Evolutionary conservation across 2,888 invertebrate species (phyloP).

Genomic region (Malachius bipustulatus): DNA sequence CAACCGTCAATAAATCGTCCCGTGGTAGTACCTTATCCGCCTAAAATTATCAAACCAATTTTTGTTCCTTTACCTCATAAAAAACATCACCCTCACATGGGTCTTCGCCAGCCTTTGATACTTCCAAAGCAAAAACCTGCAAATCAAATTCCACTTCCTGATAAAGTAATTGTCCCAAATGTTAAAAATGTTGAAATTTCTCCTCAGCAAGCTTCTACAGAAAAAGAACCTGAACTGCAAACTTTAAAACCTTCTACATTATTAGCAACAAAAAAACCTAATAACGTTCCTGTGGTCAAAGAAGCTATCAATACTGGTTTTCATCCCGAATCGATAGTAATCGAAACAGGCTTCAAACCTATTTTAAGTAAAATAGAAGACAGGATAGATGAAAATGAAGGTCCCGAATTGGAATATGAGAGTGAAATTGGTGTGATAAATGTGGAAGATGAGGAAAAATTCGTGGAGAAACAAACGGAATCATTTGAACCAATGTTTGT

Average conservation of each 20-base stretch:
- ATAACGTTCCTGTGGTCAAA: conserved; percentile 14
- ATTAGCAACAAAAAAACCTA: conserved; percentile 9
- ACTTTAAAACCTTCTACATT: conserved; percentile 17
- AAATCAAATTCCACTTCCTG: conserved; percentile 2
- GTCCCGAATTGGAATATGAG: conserved; percentile 36
- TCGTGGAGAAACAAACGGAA: conserved; percentile 44
- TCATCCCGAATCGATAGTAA: conserved; percentile 66
- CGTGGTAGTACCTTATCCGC: neutral
- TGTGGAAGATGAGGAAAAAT: conserved; percentile 38
- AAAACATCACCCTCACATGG: no score
- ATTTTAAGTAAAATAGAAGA: conserved; percentile 49
- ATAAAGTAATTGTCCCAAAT: no score
- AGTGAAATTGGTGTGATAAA: conserved; percentile 38
- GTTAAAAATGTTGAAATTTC: conserved; percentile 29
- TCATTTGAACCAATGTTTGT: conserved; percentile 72
- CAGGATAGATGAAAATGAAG: conserved; percentile 35
- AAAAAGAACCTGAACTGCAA: conserved; percentile 26
- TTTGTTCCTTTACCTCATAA: no score
- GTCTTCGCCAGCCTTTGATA: no score
- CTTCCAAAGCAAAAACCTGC: neutral
- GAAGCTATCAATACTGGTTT: conserved; percentile 66
- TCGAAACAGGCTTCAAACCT: conserved; percentile 76
- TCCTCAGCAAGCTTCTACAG: conserved; percentile 31
- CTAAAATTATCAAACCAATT: neutral
- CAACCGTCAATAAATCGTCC: neutral